phyloP scores from a whole-genome alignment of 1,140 invertebrate species.

The Drosophila kurseongensis region DNA sequence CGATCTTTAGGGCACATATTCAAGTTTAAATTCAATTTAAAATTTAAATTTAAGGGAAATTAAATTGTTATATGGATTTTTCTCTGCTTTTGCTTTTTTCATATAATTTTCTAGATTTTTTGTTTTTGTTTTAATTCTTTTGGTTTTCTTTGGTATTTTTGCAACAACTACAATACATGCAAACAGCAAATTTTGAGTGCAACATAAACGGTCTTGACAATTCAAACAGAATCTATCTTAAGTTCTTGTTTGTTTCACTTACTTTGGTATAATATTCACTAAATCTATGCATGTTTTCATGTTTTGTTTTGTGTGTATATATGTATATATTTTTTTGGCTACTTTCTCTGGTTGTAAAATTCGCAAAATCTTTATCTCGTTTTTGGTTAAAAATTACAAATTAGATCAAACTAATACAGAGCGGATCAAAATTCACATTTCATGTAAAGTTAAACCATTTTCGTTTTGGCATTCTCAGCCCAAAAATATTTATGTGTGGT shows the following conservation, averaged over 20 bases:
- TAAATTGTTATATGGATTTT: conserved; percentile 18
- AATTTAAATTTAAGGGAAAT: not conserved
- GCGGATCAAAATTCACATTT: conserved; percentile 20
- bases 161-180: conserved; percentile 68
- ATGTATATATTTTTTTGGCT: conserved; percentile 49
- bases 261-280: conserved; percentile 36
- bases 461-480: conserved; percentile 11
- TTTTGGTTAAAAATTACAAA: conserved; percentile 18
- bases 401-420: conserved; percentile 15
- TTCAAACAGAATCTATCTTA: conserved; percentile 21
- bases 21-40: conserved; percentile 14
- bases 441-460: conserved; percentile 52
- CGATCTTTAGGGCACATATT: conserved; percentile 57
- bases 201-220: conserved; percentile 56
- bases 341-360: conserved; percentile 53
- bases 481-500: conserved; percentile 18
- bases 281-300: conserved; percentile 28
- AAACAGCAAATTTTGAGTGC: conserved; percentile 55
- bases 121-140: conserved; percentile 14
- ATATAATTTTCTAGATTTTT: conserved; percentile 15
- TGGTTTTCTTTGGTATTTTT: conserved; percentile 32
- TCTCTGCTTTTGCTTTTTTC: conserved; percentile 2
- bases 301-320: conserved; percentile 9
- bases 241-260: conserved; percentile 19
- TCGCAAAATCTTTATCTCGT: conserved; percentile 50